These are phyloP conservation scores for Zele albiditarsus DNA, from an alignment of 2,888 invertebrate genomes.

Conservation along the genomic window DNA sequence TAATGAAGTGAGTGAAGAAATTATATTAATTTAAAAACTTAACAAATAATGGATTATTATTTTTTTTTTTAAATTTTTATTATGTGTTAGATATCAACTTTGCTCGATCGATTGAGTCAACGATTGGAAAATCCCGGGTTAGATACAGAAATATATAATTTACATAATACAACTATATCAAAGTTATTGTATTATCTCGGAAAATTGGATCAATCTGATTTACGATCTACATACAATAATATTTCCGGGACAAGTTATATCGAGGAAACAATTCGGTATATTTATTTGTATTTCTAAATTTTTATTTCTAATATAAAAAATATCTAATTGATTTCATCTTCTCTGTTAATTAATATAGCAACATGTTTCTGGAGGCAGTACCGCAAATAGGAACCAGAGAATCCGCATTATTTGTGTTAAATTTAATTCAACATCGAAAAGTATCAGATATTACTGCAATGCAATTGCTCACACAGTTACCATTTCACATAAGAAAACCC, in stretches of 20 bases:
- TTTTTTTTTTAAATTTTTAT: neutral
- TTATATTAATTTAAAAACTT: neutral
- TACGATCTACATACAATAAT: slow-evolving; percentile 67
- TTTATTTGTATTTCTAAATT: slow-evolving; percentile 16
- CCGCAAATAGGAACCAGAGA: slow-evolving; percentile 81
- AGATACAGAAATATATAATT: slow-evolving; percentile 65
- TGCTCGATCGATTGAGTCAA: slow-evolving; percentile 67
- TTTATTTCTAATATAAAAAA: neutral
- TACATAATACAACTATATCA: slow-evolving; percentile 72
- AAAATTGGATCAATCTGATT: slow-evolving; percentile 68
- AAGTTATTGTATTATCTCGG: slow-evolving; percentile 70
- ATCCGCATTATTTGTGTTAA: slow-evolving; percentile 79
- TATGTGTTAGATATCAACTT: slow-evolving; percentile 60
- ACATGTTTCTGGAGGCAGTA: slow-evolving; percentile 82
- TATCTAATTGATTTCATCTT: neutral
- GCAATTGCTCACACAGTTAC: slow-evolving; percentile 80
- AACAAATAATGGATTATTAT: neutral
- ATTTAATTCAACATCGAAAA: slow-evolving; percentile 77
- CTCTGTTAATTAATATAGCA: slow-evolving; percentile 68
- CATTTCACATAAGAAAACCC: slow-evolving; percentile 80
- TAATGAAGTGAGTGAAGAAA: slow-evolving; percentile 58
- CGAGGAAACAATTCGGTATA: slow-evolving; percentile 79
- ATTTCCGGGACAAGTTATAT: slow-evolving; percentile 81
- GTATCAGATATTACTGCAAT: slow-evolving; percentile 80
- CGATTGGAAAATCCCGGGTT: slow-evolving; percentile 68